A percentile compares a stretch with the other conserved stretches of the same genome.
These are phyloP conservation scores for Diarsia dahlii DNA, from an alignment of 2,888 invertebrate genomes.

Conservation along the genomic window DNA sequence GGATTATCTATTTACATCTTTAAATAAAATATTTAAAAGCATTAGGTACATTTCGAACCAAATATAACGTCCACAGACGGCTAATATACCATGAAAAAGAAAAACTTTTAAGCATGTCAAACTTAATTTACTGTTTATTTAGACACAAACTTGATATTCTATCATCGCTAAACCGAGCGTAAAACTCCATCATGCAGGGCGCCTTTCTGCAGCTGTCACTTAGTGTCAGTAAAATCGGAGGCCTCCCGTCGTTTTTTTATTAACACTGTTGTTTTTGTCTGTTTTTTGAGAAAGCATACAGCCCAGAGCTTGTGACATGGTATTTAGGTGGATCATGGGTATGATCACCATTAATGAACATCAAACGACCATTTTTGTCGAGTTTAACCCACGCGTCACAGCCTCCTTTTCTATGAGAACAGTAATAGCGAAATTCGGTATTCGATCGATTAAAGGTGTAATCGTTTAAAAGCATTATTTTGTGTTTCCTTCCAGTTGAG, in stretches of 20 bases:
- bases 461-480: slow-evolving; percentile 15
- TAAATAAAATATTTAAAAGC: not conserved
- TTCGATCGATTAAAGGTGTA: slow-evolving; percentile 8
- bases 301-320: slow-evolving; percentile 6
- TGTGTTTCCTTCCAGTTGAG: slow-evolving; percentile 6
- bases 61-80: not conserved
- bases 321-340: slow-evolving; percentile 23
- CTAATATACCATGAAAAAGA: not conserved
- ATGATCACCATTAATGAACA: not conserved
- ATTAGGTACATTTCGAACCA: not conserved
- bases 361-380: not conserved
- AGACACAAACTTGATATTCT: not conserved
- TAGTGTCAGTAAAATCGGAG: not conserved
- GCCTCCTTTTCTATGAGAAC: slow-evolving; percentile 20
- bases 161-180: not conserved
- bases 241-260: not conserved
- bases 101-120: not conserved
- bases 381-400: slow-evolving; percentile 25
- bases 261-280: not conserved
- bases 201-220: not conserved
- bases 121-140: not conserved
- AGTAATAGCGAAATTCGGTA: slow-evolving; percentile 12
- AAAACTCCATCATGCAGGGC: not conserved
- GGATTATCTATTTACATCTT: not conserved
- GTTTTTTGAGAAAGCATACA: slow-evolving; percentile 2